Evolutionary conservation across 2,888 invertebrate species (phyloP).

Genomic region (Molorchus minor): DNA sequence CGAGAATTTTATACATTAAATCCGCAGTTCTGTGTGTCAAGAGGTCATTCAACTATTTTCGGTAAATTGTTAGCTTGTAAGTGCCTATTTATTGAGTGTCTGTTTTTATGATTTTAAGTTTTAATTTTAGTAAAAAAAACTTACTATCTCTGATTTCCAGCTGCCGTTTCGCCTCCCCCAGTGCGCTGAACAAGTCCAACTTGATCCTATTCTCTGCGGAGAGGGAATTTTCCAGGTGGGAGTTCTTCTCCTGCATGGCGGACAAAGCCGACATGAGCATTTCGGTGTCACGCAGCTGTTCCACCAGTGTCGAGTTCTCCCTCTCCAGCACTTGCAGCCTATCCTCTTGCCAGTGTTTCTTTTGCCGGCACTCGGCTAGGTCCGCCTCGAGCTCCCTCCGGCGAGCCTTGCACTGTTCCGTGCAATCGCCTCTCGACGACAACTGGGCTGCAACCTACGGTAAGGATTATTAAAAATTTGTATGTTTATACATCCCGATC

Average conservation of each 20-base stretch:
- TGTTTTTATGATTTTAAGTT: neutral
- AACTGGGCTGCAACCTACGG: slow-evolving; percentile 54
- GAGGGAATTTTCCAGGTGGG: slow-evolving; percentile 91
- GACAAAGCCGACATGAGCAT: slow-evolving; percentile 81
- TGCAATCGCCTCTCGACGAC: slow-evolving; percentile 59
- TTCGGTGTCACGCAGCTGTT: slow-evolving; percentile 71
- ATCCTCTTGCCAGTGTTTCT: slow-evolving; percentile 70
- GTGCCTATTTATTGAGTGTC: too few relatives aligned
- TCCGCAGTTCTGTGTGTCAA: too few relatives aligned
- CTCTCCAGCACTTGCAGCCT: slow-evolving; percentile 66
- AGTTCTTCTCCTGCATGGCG: slow-evolving; percentile 89
- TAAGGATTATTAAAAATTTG: too few relatives aligned
- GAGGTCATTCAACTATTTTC: too few relatives aligned
- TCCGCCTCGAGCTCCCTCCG: slow-evolving; percentile 72
- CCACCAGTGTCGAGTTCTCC: slow-evolving; percentile 62
- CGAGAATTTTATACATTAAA: too few relatives aligned
- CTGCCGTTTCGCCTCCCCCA: slow-evolving; percentile 93
- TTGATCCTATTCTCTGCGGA: slow-evolving; percentile 98
- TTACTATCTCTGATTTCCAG: slow-evolving; percentile 87
- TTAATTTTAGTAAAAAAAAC: slow-evolving; percentile 55
- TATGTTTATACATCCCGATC: too few relatives aligned
- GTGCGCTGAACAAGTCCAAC: slow-evolving; percentile 95
- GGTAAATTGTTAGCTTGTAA: too few relatives aligned
- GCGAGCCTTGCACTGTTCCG: slow-evolving; percentile 62
- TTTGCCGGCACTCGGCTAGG: slow-evolving; percentile 67